Evolutionary conservation across 1,140 invertebrate species (phyloP).

Genomic region (Glossosoma conforme): DNA sequence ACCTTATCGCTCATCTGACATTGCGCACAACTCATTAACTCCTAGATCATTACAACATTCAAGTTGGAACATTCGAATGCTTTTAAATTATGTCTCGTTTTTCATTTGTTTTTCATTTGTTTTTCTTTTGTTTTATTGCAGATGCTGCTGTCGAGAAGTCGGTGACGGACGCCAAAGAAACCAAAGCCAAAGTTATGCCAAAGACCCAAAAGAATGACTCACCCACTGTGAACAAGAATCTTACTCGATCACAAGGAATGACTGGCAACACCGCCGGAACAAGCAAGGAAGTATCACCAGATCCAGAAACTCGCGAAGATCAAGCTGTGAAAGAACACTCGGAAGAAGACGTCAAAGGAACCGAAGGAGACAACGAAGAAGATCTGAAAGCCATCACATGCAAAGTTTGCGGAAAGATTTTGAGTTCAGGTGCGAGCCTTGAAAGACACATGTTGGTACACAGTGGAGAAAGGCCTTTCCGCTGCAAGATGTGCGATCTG

Average conservation of each 20-base stretch:
- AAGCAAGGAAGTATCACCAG: neutral
- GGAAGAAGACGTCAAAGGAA: conserved; percentile 1
- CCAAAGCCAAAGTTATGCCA: conserved; percentile 19
- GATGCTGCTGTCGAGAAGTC: conserved; percentile 16
- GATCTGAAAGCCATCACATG: conserved; percentile 8
- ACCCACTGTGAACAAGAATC: conserved; percentile 1
- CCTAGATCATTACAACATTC: too few species aligned
- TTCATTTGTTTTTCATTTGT: too few species aligned
- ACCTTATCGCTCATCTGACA: too few species aligned
- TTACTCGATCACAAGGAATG: too few species aligned
- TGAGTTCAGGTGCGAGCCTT: conserved; percentile 35
- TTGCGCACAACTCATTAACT: too few species aligned
- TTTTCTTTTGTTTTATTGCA: conserved; percentile 11
- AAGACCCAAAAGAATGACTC: conserved; percentile 15
- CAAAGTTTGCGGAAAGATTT: conserved; percentile 13
- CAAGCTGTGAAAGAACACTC: neutral
- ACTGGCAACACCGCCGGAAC: too few species aligned
- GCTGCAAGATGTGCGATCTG: conserved; percentile 72
- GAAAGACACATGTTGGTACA: conserved; percentile 73
- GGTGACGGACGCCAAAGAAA: conserved; percentile 19
- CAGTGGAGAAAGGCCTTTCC: conserved; percentile 69
- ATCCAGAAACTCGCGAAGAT: neutral
- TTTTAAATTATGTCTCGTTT: too few species aligned
- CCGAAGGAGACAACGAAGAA: neutral
- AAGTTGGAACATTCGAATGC: too few species aligned